Base-by-base conservation (phyloP, 2,797 vertebrate species). In the Acipenser ruthenus region DNA sequence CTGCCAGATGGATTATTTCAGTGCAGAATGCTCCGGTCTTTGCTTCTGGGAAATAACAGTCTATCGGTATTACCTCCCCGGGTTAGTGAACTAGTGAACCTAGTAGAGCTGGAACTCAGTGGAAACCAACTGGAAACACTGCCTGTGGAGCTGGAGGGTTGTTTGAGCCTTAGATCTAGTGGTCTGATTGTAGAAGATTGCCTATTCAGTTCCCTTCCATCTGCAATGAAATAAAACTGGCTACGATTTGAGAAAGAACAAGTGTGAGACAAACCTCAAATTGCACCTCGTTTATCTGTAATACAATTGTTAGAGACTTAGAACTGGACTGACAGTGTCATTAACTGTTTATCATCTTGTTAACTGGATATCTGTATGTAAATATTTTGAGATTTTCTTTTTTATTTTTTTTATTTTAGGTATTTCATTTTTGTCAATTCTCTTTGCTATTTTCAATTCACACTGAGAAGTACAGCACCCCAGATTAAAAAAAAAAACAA, bases 1-100 rank as follows among this genome's bases (percentile, higher is more conserved):
- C 80, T 91, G 62, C 89, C 89, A 62, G 83, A 87, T 51, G 88
- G 82, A 71, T 78, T 91, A 71, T 91, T 91, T 83, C 86, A 83
- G 63, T 91, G 89, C 76, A 88, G 78, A 81, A 91, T 87, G 63
- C 86, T 91, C 55, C 89, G 90, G 11, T 80, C 75, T 78, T 81
- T 91, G 71, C 81, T 89, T 68, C 68, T 91, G 77, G 86, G 88
- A 68, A 84, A 79, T 73, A 91, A 91, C 71, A 88, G 88, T 70
- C 77, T 91, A 68, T 82, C 77, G 64, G 74, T 77, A 67, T 73
- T 91, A 68, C 87, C 89, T 15, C 79, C 90, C 70, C 75, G 6
- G 0, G 82, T 91, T 71, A 87, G 87, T 11, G 86, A 88, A 67
- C 77, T 91, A n/a, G 75, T 73, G 4, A 89, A 86, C 75, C 89